Evolutionary conservation across 2,888 invertebrate species (phyloP).

Genomic region (Dolichomitus sp.): DNA sequence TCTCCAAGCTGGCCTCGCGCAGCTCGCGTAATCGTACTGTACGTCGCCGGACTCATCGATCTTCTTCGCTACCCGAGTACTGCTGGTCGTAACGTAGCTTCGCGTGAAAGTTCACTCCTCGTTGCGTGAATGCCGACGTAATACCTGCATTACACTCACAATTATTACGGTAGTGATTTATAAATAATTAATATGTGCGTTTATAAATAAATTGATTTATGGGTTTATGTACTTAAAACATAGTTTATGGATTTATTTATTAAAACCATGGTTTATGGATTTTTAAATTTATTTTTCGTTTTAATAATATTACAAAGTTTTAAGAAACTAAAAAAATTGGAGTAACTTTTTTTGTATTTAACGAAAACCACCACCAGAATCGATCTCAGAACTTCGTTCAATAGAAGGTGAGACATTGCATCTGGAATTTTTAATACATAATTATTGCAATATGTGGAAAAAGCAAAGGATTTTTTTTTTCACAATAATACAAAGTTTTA

Average conservation of each 20-base stretch:
- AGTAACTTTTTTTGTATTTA: no score
- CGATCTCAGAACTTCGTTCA: conserved; percentile 80
- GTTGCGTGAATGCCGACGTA: conserved; percentile 28
- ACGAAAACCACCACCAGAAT: conserved; percentile 63
- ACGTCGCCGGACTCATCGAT: conserved; percentile 63
- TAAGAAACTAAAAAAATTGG: no score
- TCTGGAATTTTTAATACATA: conserved; percentile 5
- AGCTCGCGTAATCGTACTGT: conserved; percentile 49
- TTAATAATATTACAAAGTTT: no score
- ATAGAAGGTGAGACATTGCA: conserved; percentile 77
- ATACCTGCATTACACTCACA: not conserved
- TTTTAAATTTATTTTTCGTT: no score
- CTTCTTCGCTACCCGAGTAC: conserved; percentile 51
- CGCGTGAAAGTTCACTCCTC: conserved; percentile 38
- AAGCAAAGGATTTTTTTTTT: no score
- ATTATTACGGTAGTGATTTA: not conserved
- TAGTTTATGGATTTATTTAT: no score
- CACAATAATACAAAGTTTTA: no score
- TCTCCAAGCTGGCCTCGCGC: conserved; percentile 74
- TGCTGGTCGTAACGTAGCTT: conserved; percentile 25
- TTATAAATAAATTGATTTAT: not conserved
- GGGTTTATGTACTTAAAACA: not conserved
- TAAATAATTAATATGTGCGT: not conserved
- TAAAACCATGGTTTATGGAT: no score
- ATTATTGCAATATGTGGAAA: no score